Base-by-base conservation (phyloP, 2,888 invertebrate genomes). In the Dioctria rufipes region DNA sequence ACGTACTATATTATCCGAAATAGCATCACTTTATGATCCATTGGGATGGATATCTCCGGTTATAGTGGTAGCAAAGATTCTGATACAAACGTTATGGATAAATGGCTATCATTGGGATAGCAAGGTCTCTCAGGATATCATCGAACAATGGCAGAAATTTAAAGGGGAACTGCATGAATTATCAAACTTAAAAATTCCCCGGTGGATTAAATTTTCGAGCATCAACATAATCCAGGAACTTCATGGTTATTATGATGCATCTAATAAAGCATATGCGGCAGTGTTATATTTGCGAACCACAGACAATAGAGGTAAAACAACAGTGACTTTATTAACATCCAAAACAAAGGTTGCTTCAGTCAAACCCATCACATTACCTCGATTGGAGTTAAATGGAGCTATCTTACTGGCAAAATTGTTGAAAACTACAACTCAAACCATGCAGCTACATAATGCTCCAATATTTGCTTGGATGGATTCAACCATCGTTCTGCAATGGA, bases 1-100 rank as follows among this genome's bases (percentile, higher is more conserved):
- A 67, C 67, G 67, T 42, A 8, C 43, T 39, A 67, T 67, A 67
- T n/a, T 67, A 42, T 67, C 67, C 6, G 42, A 67, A 43, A 67
- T 67, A 42, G 67, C 67, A 37, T 67, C 67, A 9, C 39, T 67
- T 2, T 5, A 67, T 46, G 67, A 67, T 40, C 67, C 67, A 2
- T 25, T 25, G 25, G 25, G 25, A 25, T 25, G 25, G 2, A 25
- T 25, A 25, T 25, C 25, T 25, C 25, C 25, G 2, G 2, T 25
- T 25, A 25, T 25, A 25, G 25, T 25, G 25, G 25, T 25, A 25
- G 25, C 25, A 25, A 25, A 25, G 25, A 25, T 25, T 25, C 25
- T 25, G 25, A 25, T 25, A 25, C 25, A 25, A 25, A 25, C 25
- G 25, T 25, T 25, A 25, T 2, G 25, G 25, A 25, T 25, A 25